Conservation (phyloP, 2,888 invertebrate genomes). For the Ernsta delagoae region DNA sequence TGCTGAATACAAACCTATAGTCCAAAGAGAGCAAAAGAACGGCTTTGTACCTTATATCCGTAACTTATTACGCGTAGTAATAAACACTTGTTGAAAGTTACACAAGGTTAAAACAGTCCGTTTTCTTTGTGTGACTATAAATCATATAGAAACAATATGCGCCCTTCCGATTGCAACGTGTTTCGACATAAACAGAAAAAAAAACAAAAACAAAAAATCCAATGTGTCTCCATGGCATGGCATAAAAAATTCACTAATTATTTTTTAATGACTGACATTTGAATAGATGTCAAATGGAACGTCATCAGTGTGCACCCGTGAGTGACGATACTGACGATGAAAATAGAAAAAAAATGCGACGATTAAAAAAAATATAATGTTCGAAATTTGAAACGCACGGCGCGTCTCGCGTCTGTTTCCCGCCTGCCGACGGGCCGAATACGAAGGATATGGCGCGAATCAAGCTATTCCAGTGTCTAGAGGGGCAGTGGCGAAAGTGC, state of each 20-base stretch:
- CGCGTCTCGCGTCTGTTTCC: conserved; percentile 74
- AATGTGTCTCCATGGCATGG: neutral
- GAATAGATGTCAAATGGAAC: conserved; percentile 5
- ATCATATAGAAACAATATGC: conserved; percentile 32
- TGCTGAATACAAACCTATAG: conserved; percentile 7
- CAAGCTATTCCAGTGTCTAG: conserved; percentile 63
- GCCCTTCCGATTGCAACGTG: conserved; percentile 15
- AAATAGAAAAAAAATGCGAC: conserved; percentile 37
- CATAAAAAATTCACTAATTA: conserved; percentile 3
- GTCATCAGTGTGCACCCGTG: neutral
- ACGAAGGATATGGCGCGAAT: conserved; percentile 71
- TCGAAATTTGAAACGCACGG: conserved; percentile 55
- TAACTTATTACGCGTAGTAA: conserved; percentile 15
- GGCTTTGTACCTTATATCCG: conserved; percentile 26
- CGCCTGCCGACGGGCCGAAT: conserved; percentile 61
- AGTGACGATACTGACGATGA: conserved; percentile 10
- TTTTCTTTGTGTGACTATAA: conserved; percentile 32
- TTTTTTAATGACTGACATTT: conserved; percentile 9
- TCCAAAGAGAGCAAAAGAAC: conserved; percentile 3
- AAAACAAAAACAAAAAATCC: neutral
- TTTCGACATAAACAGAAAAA: conserved; percentile 18
- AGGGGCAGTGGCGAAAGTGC: conserved; percentile 81
- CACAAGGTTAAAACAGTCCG: conserved; percentile 30
- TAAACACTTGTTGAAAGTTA: conserved; percentile 28
- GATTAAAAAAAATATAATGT: conserved; percentile 39